phyloP scores from a whole-genome alignment of 2,113 vertebrate genomes.

The Asarcornis scutulata region DNA sequence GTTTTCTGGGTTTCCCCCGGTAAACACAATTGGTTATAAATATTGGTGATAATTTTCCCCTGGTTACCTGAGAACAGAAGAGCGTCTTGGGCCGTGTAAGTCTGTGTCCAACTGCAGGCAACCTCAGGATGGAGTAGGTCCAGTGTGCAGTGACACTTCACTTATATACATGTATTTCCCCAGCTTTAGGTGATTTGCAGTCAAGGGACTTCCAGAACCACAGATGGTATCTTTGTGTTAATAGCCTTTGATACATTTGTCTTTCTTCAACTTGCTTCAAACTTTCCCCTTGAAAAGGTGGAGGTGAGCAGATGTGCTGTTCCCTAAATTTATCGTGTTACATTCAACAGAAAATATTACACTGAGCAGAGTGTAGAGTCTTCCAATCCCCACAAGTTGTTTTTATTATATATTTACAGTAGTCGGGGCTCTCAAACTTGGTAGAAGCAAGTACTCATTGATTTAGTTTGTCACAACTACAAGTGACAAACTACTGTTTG shows the following conservation, averaged over 20 bases:
- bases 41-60: background rate
- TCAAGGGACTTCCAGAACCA: background rate
- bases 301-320: background rate
- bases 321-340: slow-evolving; percentile 15
- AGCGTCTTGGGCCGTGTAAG: background rate
- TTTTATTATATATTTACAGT: background rate
- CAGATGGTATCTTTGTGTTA: slow-evolving; percentile 23
- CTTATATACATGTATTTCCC: background rate
- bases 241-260: background rate
- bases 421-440: background rate
- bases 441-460: background rate
- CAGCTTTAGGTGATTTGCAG: background rate
- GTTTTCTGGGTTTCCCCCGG: background rate
- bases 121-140: background rate
- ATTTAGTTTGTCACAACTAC: background rate
- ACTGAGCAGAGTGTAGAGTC: background rate
- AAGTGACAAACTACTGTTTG: no score
- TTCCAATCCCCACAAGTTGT: background rate
- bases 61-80: background rate
- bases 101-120: background rate
- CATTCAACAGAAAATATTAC: background rate
- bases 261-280: background rate
- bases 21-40: background rate
- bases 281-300: background rate
- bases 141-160: background rate